Evolutionary conservation across 2,888 invertebrate genomes (phyloP).

Genomic region (Drosophila quinaria): DNA sequence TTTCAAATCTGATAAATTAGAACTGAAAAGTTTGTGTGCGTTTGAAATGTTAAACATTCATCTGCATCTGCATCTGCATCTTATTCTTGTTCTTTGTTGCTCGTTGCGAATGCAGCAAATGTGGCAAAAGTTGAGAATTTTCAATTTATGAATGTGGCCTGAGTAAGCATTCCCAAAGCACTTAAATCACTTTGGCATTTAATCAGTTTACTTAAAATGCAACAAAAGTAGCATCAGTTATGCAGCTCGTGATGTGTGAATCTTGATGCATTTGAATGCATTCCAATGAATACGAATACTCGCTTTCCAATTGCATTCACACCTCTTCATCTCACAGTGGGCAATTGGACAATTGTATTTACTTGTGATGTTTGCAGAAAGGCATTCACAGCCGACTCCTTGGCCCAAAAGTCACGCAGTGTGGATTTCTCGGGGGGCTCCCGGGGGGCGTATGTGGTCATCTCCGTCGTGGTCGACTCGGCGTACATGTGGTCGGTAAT

Average conservation of each 20-base stretch:
- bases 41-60: slow-evolving; percentile 29
- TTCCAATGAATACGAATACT: neutral
- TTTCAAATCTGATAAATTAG: slow-evolving; percentile 73
- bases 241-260: slow-evolving; percentile 23
- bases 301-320: slow-evolving; percentile 6
- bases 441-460: slow-evolving; percentile 73
- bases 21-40: slow-evolving; percentile 45
- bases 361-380: slow-evolving; percentile 79
- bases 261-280: slow-evolving; percentile 6
- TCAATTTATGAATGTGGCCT: slow-evolving; percentile 64
- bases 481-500: slow-evolving; percentile 65
- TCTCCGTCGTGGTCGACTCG: slow-evolving; percentile 77
- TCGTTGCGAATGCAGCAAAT: slow-evolving; percentile 19
- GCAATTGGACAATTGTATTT: slow-evolving; percentile 38
- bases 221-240: slow-evolving; percentile 44
- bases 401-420: slow-evolving; percentile 83
- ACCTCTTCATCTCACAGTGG: neutral
- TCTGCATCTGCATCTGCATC: neutral
- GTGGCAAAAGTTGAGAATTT: slow-evolving; percentile 63
- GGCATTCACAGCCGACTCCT: slow-evolving; percentile 82
- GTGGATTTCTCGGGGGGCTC: slow-evolving; percentile 71
- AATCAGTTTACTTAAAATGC: slow-evolving; percentile 72
- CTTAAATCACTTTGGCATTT: slow-evolving; percentile 69
- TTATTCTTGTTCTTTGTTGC: slow-evolving; percentile 8
- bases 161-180: slow-evolving; percentile 46